Conservation (phyloP, 1,140 invertebrate species). For the Drosophila hydei region DNA sequence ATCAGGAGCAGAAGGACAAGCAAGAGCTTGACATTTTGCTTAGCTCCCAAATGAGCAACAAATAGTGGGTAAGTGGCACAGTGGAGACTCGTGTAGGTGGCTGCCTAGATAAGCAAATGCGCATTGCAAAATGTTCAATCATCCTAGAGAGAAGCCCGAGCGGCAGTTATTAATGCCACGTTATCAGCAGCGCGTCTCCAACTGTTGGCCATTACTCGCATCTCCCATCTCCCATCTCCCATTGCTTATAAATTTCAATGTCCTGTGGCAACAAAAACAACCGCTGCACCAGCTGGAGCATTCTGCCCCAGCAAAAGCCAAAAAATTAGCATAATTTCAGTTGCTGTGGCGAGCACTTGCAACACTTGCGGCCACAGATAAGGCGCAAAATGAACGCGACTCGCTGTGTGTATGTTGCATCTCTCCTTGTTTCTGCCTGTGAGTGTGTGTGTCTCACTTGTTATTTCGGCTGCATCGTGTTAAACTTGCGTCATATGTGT, state of each 20-base stretch:
- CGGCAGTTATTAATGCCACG: conserved; percentile 71
- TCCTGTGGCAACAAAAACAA: conserved; percentile 38
- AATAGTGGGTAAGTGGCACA: conserved; percentile 37
- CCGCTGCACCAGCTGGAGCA: conserved; percentile 54
- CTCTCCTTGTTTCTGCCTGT: conserved; percentile 2
- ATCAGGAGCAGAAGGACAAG: conserved; percentile 5
- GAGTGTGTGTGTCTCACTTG: conserved; percentile 36
- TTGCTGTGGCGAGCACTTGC: conserved; percentile 62
- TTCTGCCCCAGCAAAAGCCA: conserved; percentile 71
- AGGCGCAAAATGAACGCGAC: conserved; percentile 74
- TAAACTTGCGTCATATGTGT: conserved; percentile 53
- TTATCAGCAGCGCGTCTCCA: conserved; percentile 56
- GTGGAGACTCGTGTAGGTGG: conserved; percentile 23
- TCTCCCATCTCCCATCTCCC: not conserved
- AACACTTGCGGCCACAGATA: conserved; percentile 74
- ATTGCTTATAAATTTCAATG: conserved; percentile 39
- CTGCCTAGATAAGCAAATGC: conserved; percentile 67
- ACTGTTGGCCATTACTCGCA: conserved; percentile 19
- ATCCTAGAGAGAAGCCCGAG: conserved; percentile 48
- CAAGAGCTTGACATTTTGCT: conserved; percentile 46
- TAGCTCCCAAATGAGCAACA: conserved; percentile 72
- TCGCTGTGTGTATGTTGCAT: conserved; percentile 21
- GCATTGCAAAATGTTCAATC: conserved; percentile 67
- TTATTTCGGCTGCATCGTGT: conserved; percentile 56
- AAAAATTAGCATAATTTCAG: conserved; percentile 79